A percentile compares a stretch with the other conserved stretches of the same genome.
phyloP scores from a whole-genome alignment of 2,797 vertebrate species.

The Peromyscus melanophrys region DNA sequence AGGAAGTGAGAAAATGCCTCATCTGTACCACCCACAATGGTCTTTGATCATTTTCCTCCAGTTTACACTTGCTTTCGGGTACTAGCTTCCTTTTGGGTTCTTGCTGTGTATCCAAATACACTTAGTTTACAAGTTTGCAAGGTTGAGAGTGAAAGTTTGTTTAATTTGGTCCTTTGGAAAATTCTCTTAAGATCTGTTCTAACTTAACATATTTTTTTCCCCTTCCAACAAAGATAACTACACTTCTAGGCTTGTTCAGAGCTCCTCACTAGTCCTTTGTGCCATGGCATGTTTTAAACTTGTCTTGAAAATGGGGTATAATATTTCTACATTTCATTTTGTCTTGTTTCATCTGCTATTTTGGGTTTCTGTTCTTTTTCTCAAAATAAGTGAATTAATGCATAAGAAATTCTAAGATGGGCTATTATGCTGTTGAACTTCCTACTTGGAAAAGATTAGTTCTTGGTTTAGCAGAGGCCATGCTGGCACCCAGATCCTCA shows the following conservation, averaged over 20 bases:
- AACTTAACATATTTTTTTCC: not conserved
- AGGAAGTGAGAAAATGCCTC: not conserved
- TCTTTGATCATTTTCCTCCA: constrained; percentile 8
- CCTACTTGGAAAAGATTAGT: constrained; percentile 39
- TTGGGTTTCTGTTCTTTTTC: not conserved
- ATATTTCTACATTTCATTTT: constrained; percentile 8
- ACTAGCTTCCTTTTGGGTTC: constrained; percentile 23
- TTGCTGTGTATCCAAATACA: not conserved
- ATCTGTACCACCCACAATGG: not conserved
- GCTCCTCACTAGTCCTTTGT: not conserved
- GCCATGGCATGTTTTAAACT: not conserved
- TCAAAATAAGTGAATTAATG: not conserved
- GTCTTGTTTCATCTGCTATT: constrained; percentile 15
- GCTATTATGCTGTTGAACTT: not conserved
- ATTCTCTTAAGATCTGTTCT: constrained; percentile 27
- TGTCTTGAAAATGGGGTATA: not conserved
- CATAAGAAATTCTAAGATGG: not conserved
- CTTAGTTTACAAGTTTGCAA: constrained; percentile 55
- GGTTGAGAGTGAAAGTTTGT: constrained; percentile 33
- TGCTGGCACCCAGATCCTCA: not conserved
- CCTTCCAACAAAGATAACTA: constrained; percentile 8
- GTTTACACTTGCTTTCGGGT: not conserved
- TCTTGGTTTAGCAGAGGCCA: not conserved
- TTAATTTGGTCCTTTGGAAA: constrained; percentile 34
- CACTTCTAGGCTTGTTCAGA: not conserved